These are phyloP conservation scores for Pyxicephalus adspersus DNA, from an alignment of 2,113 vertebrate genomes.

Conservation along the genomic window DNA sequence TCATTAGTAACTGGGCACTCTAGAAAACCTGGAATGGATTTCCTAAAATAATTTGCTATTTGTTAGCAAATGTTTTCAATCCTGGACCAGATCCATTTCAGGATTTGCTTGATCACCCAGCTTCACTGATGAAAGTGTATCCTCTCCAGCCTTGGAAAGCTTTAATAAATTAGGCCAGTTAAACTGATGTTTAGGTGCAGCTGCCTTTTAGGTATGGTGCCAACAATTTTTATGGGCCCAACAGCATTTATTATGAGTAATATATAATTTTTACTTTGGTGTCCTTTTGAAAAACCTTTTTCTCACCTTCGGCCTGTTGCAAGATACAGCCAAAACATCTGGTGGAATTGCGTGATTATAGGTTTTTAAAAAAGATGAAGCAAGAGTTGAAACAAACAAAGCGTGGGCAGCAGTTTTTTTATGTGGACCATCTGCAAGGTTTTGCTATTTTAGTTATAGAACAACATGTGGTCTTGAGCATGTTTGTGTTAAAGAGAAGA, in stretches of 20 bases:
- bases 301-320: constrained; percentile 27
- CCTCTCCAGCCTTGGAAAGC: too few species aligned
- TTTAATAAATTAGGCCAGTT: too few species aligned
- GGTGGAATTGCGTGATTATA: constrained; percentile 37
- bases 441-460: constrained; percentile 17
- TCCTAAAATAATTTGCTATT: too few species aligned
- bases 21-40: too few species aligned
- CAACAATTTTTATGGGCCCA: not conserved
- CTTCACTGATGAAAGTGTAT: too few species aligned
- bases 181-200: too few species aligned
- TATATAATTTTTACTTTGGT: not conserved
- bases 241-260: not conserved
- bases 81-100: too few species aligned
- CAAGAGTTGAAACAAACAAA: constrained; percentile 38
- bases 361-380: constrained; percentile 35
- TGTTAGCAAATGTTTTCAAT: too few species aligned
- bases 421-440: constrained; percentile 33
- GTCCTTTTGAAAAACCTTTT: not conserved
- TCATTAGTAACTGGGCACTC: too few species aligned
- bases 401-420: constrained; percentile 13
- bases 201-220: too few species aligned
- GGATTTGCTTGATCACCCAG: too few species aligned
- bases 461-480: constrained; percentile 27
- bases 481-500: constrained; percentile 11
- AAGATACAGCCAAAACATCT: constrained; percentile 28